phyloP scores from a whole-genome alignment of 2,888 invertebrate species.

The Yponomeuta evonymella region DNA sequence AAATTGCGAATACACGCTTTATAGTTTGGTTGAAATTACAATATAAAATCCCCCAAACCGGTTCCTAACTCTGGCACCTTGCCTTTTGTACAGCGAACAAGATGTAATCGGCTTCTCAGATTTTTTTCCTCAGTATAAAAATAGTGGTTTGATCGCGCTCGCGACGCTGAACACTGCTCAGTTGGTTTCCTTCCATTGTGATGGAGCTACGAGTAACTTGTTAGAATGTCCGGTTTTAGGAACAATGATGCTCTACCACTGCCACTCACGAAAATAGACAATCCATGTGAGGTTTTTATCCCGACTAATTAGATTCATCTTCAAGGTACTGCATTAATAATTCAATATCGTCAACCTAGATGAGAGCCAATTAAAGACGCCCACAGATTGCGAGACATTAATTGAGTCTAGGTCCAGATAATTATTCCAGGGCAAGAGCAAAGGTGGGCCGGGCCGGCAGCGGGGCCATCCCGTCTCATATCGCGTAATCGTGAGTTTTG shows the following conservation, averaged over 20 bases:
- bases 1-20: too few relatives aligned
- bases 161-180: neutral
- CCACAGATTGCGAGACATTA: neutral
- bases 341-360: slow-evolving; percentile 1
- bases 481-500: slow-evolving; percentile 5
- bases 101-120: neutral
- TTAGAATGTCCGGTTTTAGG: slow-evolving; percentile 9
- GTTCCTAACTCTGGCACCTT: too few relatives aligned
- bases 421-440: neutral
- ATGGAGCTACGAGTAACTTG: neutral
- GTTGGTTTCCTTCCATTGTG: slow-evolving; percentile 14
- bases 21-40: too few relatives aligned
- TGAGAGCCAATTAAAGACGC: neutral
- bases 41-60: too few relatives aligned
- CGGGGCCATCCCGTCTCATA: neutral
- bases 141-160: neutral
- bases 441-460: neutral
- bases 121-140: neutral
- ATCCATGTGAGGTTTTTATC: neutral
- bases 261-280: neutral
- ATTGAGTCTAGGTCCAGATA: neutral
- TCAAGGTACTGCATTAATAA: neutral
- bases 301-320: neutral
- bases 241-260: slow-evolving; percentile 2
- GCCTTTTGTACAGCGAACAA: neutral